These are phyloP conservation scores for Muraenolepis orangiensis DNA, from an alignment of 2,797 vertebrate species.

Conservation along the genomic window DNA sequence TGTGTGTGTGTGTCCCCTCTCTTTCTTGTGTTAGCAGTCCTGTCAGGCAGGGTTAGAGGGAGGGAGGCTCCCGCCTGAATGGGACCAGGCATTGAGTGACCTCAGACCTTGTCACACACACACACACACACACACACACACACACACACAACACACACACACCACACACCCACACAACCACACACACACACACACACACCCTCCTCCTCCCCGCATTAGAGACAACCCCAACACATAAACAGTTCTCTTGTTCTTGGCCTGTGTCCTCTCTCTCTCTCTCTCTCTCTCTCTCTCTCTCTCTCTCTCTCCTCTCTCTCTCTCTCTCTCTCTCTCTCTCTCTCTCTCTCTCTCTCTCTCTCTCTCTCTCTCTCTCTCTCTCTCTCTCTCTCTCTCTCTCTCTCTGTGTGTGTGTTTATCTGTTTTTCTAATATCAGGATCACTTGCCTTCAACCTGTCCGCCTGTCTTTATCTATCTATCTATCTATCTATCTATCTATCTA, in stretches of 20 bases:
- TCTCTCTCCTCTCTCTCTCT: conserved; percentile 13
- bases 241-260: conserved; percentile 12
- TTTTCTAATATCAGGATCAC: too few species aligned
- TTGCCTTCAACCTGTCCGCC: neutral
- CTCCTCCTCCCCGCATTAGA: neutral
- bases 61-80: conserved; percentile 33
- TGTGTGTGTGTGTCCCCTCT: neutral
- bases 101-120: conserved; percentile 40
- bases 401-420: too few species aligned
- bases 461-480: conserved; percentile 53
- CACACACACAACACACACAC: conserved; percentile 30
- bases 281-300: conserved; percentile 24
- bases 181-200: neutral
- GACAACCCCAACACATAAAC: conserved; percentile 38
- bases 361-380: conserved; percentile 35
- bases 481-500: conserved; percentile 28
- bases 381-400: conserved; percentile 22
- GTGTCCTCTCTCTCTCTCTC: conserved; percentile 36
- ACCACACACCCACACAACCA: conserved; percentile 17
- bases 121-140: conserved; percentile 13
- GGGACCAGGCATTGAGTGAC: conserved; percentile 33
- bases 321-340: conserved; percentile 47
- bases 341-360: conserved; percentile 14
- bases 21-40: neutral
- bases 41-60: conserved; percentile 30